Base-by-base conservation (phyloP, 2,797 vertebrate genomes). In the Buceros bicornis region DNA sequence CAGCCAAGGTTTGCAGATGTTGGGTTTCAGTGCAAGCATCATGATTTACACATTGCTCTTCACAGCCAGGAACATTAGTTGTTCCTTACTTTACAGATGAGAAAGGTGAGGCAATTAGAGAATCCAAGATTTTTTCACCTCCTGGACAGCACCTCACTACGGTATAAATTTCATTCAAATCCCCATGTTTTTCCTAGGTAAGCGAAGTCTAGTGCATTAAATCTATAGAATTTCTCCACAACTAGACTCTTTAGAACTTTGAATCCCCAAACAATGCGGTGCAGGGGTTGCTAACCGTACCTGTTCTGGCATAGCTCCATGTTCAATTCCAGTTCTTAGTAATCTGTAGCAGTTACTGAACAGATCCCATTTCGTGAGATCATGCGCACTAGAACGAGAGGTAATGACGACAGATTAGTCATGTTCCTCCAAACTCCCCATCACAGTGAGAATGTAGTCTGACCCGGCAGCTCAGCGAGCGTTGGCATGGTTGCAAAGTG, bases 251-350 rank as follows among this genome's bases (percentile, higher is more conserved):
- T 37, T 8, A 45, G 53, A 71, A 54, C 22, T 19, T 6, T 2
- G 33, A 47, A 10, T 54, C 35, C 13, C 45, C 22, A n/a, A 14
- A 35, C 1, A 50, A 48, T 5, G 60, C 25, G 14, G 47, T 12
- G 90, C 12, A 82, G 65, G 26, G 31, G 45, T 10, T 93, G 60
- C 16, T 71, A 64, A 60, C 81, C 48, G 45, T 97, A 99, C 98
- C 98, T 99, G 99, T 97, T 99, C 99, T n/a, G 99, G 99, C 99
- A 99, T 99, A 90, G 99, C 99, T 98, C 99, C 99, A 73, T 99
- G 99, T 97, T 99, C 99, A 95, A 99, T 99, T 95, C 99, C 99
- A 91, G 99, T 99, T 97, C 99, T 99, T 94, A 99, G 98, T 95
- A 99, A 98, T 97, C 99, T 98, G 98, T 99, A 99, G 98, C 99